phyloP scores from a whole-genome alignment of 2,113 vertebrate genomes.

The Microcebus jonahi region DNA sequence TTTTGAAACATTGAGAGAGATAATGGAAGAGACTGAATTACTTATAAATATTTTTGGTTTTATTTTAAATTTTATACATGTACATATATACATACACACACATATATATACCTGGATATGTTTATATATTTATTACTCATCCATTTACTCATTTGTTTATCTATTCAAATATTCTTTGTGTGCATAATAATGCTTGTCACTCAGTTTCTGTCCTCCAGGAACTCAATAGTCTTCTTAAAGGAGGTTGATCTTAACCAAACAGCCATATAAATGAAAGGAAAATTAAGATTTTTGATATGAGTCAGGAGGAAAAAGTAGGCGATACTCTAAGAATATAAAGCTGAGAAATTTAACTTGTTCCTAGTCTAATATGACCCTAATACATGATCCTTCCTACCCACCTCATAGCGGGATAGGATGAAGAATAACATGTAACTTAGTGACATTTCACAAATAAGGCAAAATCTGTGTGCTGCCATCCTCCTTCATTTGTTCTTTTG shows the following conservation, averaged over 20 bases:
- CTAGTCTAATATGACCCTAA: background rate
- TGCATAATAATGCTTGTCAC: background rate
- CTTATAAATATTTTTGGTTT: too few relatives aligned
- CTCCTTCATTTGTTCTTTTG: background rate
- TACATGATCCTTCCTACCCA: background rate
- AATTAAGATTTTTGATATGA: background rate
- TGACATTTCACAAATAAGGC: background rate
- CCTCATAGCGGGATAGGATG: too few relatives aligned
- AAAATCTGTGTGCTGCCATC: background rate
- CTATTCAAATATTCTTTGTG: background rate
- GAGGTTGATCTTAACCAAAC: background rate
- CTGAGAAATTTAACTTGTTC: background rate
- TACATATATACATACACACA: background rate
- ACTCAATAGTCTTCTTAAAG: background rate
- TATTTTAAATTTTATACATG: background rate
- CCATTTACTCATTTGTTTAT: background rate
- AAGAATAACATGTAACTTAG: background rate
- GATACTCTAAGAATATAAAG: background rate
- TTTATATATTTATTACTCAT: background rate
- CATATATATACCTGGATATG: background rate
- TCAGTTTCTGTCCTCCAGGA: background rate
- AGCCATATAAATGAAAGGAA: background rate
- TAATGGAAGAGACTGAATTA: background rate
- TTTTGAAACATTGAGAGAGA: background rate
- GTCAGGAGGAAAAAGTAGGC: background rate